Evolutionary conservation across 2,888 invertebrate species (phyloP), one percentile per base, ranked within the genome.

Genomic region (Pheosia gnoma): DNA sequence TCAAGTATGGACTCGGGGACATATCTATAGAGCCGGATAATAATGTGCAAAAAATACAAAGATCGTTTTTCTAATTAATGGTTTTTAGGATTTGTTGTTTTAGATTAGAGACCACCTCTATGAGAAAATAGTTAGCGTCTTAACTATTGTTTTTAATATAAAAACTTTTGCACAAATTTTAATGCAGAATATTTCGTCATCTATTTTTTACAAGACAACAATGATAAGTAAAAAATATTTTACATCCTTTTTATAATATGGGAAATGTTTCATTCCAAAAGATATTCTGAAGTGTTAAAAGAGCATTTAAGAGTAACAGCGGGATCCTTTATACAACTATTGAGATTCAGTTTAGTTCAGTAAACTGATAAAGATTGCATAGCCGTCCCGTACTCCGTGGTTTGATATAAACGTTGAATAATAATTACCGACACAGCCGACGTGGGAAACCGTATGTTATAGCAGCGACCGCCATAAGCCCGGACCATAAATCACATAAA

Each of bases 41-140:
- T 75, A 75, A 80, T 81, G 84, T 88, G 91, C 91, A 92, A 92
- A 92, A 93, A 91, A 88, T 77, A 79, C 81, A 83, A 80, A 72
- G 78, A 76, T 77, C 79, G 72, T 73, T 56, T 54, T 67, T 72
- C 76, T 77, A 87, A 81, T 85, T 85, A 87, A 87, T 86, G 83
- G 85, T 84, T 82, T 82, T 77, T 72, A 61, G 67, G 61, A 75
- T 72, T 78, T 78, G 77, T 79, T 38, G 68, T 80, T 81, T 80
- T 74, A 72, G 66, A 74, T 71, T 71, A 68, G 66, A 67, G 90
- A 90, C 90, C 91, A 90, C 90, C 90, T 86, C 75, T 66, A 39
- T 4, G 57, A 63, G 59, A n/a, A 47, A 47, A 11, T 47, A 4
- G n/a, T 47, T 47, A n/a, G 47, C 51, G 51, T 25, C 8, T 25